A percentile compares a stretch with the other conserved stretches of the same genome.
Evolutionary conservation across 2,797 vertebrate genomes (phyloP).

Genomic region (Pipistrellus pipistrellus): DNA sequence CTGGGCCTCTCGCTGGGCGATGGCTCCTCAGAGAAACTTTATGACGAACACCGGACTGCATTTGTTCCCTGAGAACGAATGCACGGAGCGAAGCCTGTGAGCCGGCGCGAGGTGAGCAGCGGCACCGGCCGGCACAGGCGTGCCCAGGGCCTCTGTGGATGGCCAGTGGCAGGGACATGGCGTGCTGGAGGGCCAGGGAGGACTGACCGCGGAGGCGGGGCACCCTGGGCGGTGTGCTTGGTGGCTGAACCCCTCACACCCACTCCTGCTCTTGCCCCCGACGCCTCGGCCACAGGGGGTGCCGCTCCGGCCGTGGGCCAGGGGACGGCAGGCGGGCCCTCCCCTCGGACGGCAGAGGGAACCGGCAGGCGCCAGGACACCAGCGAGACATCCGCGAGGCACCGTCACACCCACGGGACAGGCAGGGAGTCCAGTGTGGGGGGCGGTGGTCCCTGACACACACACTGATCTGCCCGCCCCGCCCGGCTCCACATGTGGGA

Average conservation of each 20-base stretch:
- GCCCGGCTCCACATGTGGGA: too few relatives aligned
- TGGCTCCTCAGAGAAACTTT: conserved; percentile 82
- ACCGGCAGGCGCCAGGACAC: too few relatives aligned
- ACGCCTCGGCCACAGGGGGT: too few relatives aligned
- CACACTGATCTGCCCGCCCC: too few relatives aligned
- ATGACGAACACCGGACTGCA: conserved; percentile 75
- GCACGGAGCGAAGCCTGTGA: rapidly evolving
- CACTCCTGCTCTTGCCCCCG: not conserved
- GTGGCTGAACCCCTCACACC: not conserved
- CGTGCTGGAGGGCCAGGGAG: not conserved
- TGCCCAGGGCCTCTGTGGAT: not conserved
- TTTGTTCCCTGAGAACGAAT: conserved; percentile 74
- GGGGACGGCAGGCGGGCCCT: too few relatives aligned
- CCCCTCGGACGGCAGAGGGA: too few relatives aligned
- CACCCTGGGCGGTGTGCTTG: not conserved
- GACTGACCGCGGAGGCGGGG: not conserved
- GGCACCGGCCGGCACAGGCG: not conserved
- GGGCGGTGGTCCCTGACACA: too few relatives aligned
- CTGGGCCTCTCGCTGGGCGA: conserved; percentile 75
- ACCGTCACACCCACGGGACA: too few relatives aligned
- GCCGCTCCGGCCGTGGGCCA: too few relatives aligned
- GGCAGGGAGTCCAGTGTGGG: too few relatives aligned
- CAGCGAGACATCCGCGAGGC: too few relatives aligned
- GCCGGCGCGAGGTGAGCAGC: not conserved
- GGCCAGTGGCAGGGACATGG: too few relatives aligned